These are phyloP conservation scores for Netelia inedita DNA, from an alignment of 2,888 invertebrate genomes.

Conservation along the genomic window DNA sequence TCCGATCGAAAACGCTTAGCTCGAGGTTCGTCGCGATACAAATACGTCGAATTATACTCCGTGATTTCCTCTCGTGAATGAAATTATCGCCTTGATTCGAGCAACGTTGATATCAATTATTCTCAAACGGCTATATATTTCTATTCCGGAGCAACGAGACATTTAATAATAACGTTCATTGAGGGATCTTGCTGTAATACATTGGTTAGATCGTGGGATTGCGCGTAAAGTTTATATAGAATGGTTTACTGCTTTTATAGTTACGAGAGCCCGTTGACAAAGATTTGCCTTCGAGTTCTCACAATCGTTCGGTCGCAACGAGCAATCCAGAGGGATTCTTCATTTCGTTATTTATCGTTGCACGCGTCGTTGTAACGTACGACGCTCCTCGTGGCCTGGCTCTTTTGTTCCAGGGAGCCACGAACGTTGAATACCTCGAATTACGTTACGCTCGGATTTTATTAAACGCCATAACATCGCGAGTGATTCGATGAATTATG, in stretches of 20 bases:
- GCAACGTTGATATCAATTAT: slow-evolving; percentile 54
- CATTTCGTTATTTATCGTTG: not conserved
- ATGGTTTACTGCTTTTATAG: slow-evolving; percentile 30
- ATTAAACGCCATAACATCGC: not conserved
- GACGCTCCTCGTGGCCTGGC: not conserved
- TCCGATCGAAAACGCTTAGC: slow-evolving; percentile 49
- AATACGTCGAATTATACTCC: slow-evolving; percentile 42
- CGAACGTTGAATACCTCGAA: not conserved
- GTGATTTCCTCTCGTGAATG: slow-evolving; percentile 56
- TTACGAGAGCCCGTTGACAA: slow-evolving; percentile 3
- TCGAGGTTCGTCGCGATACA: slow-evolving; percentile 13
- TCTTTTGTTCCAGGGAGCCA: not conserved
- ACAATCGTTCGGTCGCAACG: not conserved
- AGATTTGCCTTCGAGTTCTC: slow-evolving; percentile 19
- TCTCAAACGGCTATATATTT: slow-evolving; percentile 5
- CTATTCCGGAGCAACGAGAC: slow-evolving; percentile 31
- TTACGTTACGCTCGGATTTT: not conserved
- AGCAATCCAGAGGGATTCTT: not conserved
- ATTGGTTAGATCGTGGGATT: not conserved
- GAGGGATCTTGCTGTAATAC: not conserved
- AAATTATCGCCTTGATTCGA: slow-evolving; percentile 47
- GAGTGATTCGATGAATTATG: not conserved
- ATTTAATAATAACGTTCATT: not conserved
- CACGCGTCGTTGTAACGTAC: not conserved
- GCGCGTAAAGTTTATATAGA: not conserved